Base-by-base conservation (phyloP, 2,888 invertebrate species). In the Rapana venosa region DNA sequence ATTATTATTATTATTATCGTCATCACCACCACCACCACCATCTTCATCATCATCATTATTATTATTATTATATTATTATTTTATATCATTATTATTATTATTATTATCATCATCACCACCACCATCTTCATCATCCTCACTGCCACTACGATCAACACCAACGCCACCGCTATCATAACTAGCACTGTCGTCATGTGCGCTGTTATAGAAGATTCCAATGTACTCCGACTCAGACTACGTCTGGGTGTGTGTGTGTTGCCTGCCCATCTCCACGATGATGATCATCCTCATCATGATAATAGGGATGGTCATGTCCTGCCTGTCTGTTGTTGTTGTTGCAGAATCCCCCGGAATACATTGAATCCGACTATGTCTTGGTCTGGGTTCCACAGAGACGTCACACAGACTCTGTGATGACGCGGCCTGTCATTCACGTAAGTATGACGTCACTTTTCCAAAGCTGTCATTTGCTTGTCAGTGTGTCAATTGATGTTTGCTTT, bases 371-470 rank as follows among this genome's bases (percentile, higher is more conserved):
- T 74, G 30, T 90, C 70, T n/a, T 90, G 90, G 90, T 90, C 15
- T 90, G 87, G 87, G 88, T 90, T 8, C 90, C 90, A 17, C 35
- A 88, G 74, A 26, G 90, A 61, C 66, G 90, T 35, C 85, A 85
- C 88, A 90, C 90, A 26, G 90, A 90, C 74, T 85, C 88, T 61
- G 36, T 88, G 32, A 90, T 90, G 90, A 61, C 84, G 20, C 36
- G 85, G 47, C 90, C 90, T 22, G 85, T 74, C 74, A 74, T 61
- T 17, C 56, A 85, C 85, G 81, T 83, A 47, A 83, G 81, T 83
- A 35, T 79, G 13, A 79, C 79, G 35, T 79, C 79, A 79, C 15
- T 77, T 2, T 17, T 66, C 47, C 47, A 47, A 47, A 47, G 47
- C n/a, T n/a, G 32, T 77, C 74, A 30, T 77, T 77, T 77, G 13